Evolutionary conservation across 2,888 invertebrate species (phyloP).

Genomic region (Lasioglossum calceatum): DNA sequence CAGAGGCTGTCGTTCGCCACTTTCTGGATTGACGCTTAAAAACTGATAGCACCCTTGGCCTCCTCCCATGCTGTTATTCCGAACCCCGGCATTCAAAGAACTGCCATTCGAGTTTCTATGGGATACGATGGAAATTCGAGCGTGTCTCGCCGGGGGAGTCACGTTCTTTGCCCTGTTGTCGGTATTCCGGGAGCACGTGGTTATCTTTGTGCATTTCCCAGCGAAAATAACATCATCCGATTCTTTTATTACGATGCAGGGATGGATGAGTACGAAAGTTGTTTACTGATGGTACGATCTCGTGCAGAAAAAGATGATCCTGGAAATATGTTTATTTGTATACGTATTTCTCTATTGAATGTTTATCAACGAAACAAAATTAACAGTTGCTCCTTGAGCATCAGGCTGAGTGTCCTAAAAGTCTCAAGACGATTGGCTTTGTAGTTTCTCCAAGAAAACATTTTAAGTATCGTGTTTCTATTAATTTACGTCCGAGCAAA

Average conservation of each 20-base stretch:
- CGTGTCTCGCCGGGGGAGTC: constrained; percentile 10
- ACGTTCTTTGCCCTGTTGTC: neutral
- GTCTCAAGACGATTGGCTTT: neutral
- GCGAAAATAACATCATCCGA: neutral
- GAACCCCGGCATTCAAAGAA: constrained; percentile 28
- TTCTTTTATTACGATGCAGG: neutral
- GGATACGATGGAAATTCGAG: constrained; percentile 31
- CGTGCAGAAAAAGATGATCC: neutral
- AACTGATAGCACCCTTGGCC: constrained; percentile 8
- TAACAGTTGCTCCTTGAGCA: neutral
- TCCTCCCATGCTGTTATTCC: neutral
- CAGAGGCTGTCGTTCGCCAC: neutral
- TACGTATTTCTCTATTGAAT: neutral
- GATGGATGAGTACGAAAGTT: neutral
- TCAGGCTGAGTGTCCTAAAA: neutral
- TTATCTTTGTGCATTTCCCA: neutral
- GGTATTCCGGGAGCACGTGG: neutral
- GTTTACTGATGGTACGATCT: neutral
- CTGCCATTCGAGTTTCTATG: constrained; percentile 48
- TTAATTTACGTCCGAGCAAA: neutral
- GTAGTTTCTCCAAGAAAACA: neutral
- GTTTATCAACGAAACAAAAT: neutral
- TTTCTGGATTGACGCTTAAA: constrained; percentile 27
- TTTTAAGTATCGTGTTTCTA: neutral
- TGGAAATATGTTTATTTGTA: neutral